Evolutionary conservation across 2,113 vertebrate species (phyloP), one percentile per base, ranked within the genome.

Genomic region (Bujurquina vittata): DNA sequence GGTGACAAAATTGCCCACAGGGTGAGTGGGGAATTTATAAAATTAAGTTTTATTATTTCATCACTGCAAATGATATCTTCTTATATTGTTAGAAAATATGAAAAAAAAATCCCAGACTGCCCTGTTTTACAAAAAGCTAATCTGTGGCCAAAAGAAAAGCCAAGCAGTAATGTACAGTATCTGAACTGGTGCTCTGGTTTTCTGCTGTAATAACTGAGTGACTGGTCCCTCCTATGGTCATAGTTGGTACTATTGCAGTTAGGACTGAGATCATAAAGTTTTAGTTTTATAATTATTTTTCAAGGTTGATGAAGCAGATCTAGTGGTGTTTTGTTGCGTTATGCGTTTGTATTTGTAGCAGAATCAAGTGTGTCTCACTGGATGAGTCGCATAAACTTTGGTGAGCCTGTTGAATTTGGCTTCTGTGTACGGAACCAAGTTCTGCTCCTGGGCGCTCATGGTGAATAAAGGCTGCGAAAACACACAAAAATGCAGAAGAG

Each of bases 381-480:
- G 91, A 52, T 95, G 87, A 6, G 93, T 95, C 1, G 93, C 91
- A 0, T 93, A 95, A 49, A 84, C 79, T 61, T 92, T 92, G 69
- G 91, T 95, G 77, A 95, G 94, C 80, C 80, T 17, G 17, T 92
- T 90, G 17, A 94, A 93, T 14, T 56, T 92, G 9, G 84, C 55
- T 1, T 93, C 81, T 31, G 91, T 93, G 83, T 93, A 96, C 2
- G 94, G 92, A 4, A 94, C 77, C 85, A 95, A 80, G 87, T 96
- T 96, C 87, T 96, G 95, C 79, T 96, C 96, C 93, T 95, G 96
- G 10, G 96, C 93, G 0, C 90, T 96, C 95, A 85, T 94, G 17
- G 93, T 88, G 75, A 96, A 96, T 59, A 97, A 79, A 56, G 96
- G 94, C 96, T 96, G 43, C 20, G 49, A 43, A 84, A 78, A 75